Conservation (phyloP, 1,140 invertebrate species). For the Drosophila pseudoananassae region DNA sequence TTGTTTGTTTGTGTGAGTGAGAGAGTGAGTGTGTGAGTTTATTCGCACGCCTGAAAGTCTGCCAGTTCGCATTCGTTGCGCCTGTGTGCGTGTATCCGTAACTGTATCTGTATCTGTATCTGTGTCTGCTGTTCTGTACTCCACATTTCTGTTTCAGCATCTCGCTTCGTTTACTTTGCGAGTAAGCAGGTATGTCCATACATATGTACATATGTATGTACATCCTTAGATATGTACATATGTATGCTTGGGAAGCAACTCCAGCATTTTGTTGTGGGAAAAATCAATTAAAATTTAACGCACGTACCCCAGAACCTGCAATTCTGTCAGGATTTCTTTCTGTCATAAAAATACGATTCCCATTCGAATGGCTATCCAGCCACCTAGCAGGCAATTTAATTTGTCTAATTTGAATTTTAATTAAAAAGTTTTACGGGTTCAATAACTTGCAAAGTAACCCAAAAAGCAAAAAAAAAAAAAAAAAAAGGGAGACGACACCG, state of each 20-base stretch:
- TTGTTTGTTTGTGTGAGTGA: neutral
- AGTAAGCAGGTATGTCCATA: conserved; percentile 51
- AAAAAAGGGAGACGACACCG: neutral
- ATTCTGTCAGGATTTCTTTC: neutral
- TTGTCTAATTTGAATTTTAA: conserved; percentile 79
- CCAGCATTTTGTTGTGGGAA: conserved; percentile 61
- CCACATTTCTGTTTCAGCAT: conserved; percentile 54
- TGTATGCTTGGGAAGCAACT: conserved; percentile 29
- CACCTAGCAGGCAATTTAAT: conserved; percentile 56
- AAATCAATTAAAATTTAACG: conserved; percentile 81
- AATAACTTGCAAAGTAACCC: conserved; percentile 61
- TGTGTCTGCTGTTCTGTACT: conserved; percentile 61
- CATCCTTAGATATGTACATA: neutral
- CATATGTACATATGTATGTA: neutral
- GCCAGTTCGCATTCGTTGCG: neutral
- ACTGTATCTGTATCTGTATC: conserved; percentile 45
- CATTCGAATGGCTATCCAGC: conserved; percentile 34
- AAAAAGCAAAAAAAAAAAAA: conserved; percentile 7
- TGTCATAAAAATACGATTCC: conserved; percentile 32
- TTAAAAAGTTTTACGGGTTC: conserved; percentile 79
- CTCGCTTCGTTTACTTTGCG: conserved; percentile 68
- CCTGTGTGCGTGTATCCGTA: conserved; percentile 15
- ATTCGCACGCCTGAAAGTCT: conserved; percentile 6
- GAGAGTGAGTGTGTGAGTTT: conserved; percentile 21
- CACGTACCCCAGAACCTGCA: conserved; percentile 50